Percentiles rank a stretch among this genome's conserved stretches.
phyloP scores from a whole-genome alignment of 2,113 vertebrate genomes.

The Rhipidura dahli region DNA sequence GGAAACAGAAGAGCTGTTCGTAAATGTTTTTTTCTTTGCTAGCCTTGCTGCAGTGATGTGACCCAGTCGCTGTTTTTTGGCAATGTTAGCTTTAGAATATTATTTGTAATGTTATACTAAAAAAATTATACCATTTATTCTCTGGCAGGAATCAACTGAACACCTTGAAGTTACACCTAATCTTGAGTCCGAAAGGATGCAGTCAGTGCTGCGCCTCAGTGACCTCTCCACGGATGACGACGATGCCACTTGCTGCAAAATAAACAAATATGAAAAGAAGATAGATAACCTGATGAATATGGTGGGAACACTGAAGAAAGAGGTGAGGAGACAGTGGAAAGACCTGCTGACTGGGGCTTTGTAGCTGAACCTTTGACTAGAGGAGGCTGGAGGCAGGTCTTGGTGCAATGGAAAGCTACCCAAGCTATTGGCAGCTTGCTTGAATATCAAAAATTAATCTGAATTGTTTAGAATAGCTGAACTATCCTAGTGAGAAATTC shows the following conservation, averaged over 20 bases:
- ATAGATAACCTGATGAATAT: conserved; percentile 84
- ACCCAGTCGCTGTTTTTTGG: neutral
- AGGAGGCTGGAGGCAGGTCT: neutral
- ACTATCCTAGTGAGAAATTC: neutral
- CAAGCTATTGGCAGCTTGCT: neutral
- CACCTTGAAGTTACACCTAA: conserved; percentile 74
- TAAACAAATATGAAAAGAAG: conserved; percentile 87
- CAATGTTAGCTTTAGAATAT: neutral
- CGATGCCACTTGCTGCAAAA: conserved; percentile 75
- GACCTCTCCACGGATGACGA: conserved; percentile 88
- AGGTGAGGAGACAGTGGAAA: conserved; percentile 69
- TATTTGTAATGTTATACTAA: neutral
- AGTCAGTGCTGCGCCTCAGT: conserved; percentile 78
- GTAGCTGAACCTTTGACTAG: neutral
- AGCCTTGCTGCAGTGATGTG: neutral
- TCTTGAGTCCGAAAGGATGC: conserved; percentile 71
- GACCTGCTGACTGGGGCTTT: neutral
- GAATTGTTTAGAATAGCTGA: neutral
- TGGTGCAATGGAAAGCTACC: neutral
- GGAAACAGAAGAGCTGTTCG: neutral
- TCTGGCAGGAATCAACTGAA: conserved; percentile 77
- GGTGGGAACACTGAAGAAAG: conserved; percentile 85
- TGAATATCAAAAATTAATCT: neutral
- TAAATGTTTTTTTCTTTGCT: neutral
- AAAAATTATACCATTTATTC: neutral